A percentile compares a stretch with the other conserved stretches of the same genome.
These are phyloP conservation scores for Liparis tanakae DNA, from an alignment of 2,797 vertebrate species.

Conservation along the genomic window DNA sequence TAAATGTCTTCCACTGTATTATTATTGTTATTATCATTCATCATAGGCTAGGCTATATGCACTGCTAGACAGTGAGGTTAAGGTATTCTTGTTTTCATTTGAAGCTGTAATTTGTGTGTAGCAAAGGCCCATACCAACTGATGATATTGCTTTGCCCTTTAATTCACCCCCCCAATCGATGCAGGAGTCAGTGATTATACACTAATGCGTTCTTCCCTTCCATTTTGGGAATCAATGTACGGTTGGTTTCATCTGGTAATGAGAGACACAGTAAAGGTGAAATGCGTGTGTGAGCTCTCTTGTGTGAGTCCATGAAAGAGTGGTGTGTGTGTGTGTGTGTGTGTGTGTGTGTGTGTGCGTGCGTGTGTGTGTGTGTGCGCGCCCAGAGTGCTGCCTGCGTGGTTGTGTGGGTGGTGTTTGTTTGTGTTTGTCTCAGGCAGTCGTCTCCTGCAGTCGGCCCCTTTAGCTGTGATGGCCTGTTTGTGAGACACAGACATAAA, in stretches of 20 bases:
- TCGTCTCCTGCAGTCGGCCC: conserved; percentile 79
- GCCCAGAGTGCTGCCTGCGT: conserved; percentile 41
- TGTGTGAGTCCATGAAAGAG: conserved; percentile 71
- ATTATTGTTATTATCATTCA: conserved; percentile 79
- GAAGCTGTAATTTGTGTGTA: conserved; percentile 82
- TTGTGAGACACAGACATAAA: conserved; percentile 80
- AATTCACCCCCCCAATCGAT: conserved; percentile 84
- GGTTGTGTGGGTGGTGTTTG: conserved; percentile 70
- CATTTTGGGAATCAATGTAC: conserved; percentile 83
- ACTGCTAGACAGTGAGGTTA: conserved; percentile 77
- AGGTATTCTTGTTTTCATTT: conserved; percentile 77
- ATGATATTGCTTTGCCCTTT: conserved; percentile 85
- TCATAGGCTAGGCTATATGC: conserved; percentile 72
- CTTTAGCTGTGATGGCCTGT: conserved; percentile 79
- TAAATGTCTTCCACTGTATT: conserved; percentile 70
- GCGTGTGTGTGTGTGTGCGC: conserved; percentile 46
- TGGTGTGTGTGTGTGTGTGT: conserved; percentile 34
- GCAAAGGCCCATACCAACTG: conserved; percentile 80
- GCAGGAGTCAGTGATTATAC: conserved; percentile 84
- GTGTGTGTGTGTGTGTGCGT: conserved; percentile 31
- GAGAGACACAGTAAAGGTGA: conserved; percentile 85
- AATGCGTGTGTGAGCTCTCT: conserved; percentile 73
- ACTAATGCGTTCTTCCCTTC: conserved; percentile 85
- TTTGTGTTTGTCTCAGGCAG: conserved; percentile 79
- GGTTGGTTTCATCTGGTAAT: conserved; percentile 84